These are phyloP conservation scores for Scylla paramamosain DNA, from an alignment of 1,140 invertebrate species.

Conservation along the genomic window DNA sequence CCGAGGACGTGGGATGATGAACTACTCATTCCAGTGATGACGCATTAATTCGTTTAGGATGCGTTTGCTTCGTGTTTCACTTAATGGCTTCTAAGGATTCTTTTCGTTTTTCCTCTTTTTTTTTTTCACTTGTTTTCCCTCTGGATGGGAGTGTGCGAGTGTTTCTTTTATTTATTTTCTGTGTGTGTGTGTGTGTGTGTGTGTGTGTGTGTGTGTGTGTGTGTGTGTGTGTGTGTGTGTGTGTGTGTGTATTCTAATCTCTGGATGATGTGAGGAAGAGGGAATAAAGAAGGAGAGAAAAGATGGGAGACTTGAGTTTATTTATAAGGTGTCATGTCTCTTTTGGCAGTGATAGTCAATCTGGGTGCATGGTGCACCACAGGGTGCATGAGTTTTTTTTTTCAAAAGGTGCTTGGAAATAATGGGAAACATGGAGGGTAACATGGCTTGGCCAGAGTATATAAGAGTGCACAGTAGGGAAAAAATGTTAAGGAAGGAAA, in stretches of 20 bases:
- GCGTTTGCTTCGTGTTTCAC: conserved; percentile 69
- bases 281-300: too few relatives aligned
- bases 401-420: too few relatives aligned
- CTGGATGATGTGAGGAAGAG: background rate
- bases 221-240: background rate
- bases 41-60: conserved; percentile 70
- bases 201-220: conserved; percentile 6
- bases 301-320: too few relatives aligned
- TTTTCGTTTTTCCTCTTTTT: background rate
- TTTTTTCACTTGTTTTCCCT: background rate
- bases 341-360: too few relatives aligned
- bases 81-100: conserved; percentile 64
- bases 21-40: conserved; percentile 71
- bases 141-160: background rate
- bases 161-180: background rate
- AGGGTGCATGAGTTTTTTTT: too few relatives aligned
- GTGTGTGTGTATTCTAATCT: background rate
- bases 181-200: conserved; percentile 18
- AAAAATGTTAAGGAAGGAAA: too few relatives aligned
- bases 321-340: too few relatives aligned
- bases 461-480: too few relatives aligned
- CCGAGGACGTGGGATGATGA: conserved; percentile 59
- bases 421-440: too few relatives aligned
- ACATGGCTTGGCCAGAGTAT: too few relatives aligned
- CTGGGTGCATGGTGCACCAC: too few relatives aligned